Evolutionary conservation across 64 coral and sea anemone species (phyloP).

Genomic region (Stichodactyla mertensii): DNA sequence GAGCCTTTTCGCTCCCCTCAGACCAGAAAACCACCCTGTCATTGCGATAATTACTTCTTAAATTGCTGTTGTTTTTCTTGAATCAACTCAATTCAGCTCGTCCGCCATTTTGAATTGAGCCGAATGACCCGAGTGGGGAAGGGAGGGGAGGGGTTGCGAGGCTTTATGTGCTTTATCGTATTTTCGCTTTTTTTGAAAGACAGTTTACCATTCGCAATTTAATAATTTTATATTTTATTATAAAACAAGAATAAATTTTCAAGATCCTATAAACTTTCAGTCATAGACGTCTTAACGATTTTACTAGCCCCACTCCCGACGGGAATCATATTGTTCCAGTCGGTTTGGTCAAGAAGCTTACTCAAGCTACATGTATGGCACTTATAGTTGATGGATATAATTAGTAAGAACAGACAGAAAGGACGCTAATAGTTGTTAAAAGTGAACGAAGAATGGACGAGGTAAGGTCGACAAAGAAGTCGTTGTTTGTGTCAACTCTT

Average conservation of each 20-base stretch:
- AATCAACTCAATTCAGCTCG: neutral
- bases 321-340: neutral
- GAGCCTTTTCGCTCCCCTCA: constrained; percentile 35
- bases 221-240: too few relatives aligned
- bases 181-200: too few relatives aligned
- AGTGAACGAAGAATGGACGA: neutral
- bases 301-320: neutral
- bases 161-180: too few relatives aligned
- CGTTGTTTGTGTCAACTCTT: neutral
- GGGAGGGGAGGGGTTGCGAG: neutral
- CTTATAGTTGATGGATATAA: neutral
- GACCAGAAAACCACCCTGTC: constrained; percentile 60
- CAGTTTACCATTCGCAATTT: too few relatives aligned
- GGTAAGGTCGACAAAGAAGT: neutral
- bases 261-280: too few relatives aligned
- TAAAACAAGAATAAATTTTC: too few relatives aligned
- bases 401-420: neutral
- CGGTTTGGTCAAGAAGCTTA: neutral
- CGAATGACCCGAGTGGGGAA: neutral
- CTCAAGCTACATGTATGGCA: neutral
- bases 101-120: neutral
- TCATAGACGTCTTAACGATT: neutral
- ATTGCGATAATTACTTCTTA: constrained; percentile 1
- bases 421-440: neutral
- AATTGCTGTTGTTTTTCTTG: neutral